Percentiles rank a stretch among this genome's conserved stretches.
phyloP scores from a whole-genome alignment of 2,888 invertebrate species.

The Scotopteryx bipunctaria region DNA sequence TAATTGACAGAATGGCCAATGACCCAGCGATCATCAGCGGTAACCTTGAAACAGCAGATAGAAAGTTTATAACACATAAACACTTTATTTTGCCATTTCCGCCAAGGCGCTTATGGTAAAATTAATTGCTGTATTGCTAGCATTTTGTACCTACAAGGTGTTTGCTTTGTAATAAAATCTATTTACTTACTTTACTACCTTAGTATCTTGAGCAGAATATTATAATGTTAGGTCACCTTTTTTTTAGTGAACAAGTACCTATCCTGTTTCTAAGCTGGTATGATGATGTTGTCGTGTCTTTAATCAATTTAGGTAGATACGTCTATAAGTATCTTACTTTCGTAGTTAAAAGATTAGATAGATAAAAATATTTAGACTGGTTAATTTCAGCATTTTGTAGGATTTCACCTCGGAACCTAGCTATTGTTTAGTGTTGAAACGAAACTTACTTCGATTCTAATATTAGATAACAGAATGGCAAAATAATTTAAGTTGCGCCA shows the following conservation, averaged over 20 bases:
- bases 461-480: slow-evolving; percentile 47
- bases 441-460: slow-evolving; percentile 41
- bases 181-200: too few species aligned
- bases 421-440: slow-evolving; percentile 43
- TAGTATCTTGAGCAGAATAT: slow-evolving; percentile 8
- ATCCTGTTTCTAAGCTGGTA: too few species aligned
- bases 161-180: slow-evolving; percentile 6
- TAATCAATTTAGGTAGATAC: too few species aligned
- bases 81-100: slow-evolving; percentile 22
- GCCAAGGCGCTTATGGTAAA: slow-evolving; percentile 11
- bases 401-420: too few species aligned
- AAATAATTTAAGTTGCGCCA: slow-evolving; percentile 41
- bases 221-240: too few species aligned
- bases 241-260: too few species aligned
- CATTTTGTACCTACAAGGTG: slow-evolving; percentile 2
- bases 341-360: too few species aligned
- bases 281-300: too few species aligned
- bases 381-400: too few species aligned
- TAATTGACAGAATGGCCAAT: slow-evolving; percentile 11
- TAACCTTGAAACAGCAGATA: slow-evolving; percentile 25
- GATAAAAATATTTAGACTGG: too few species aligned
- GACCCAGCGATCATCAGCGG: slow-evolving; percentile 23
- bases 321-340: too few species aligned
- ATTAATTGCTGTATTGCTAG: slow-evolving; percentile 19
- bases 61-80: slow-evolving; percentile 21